Conservation (phyloP, 2,113 vertebrate genomes). For the Rhinogobius similis region DNA sequence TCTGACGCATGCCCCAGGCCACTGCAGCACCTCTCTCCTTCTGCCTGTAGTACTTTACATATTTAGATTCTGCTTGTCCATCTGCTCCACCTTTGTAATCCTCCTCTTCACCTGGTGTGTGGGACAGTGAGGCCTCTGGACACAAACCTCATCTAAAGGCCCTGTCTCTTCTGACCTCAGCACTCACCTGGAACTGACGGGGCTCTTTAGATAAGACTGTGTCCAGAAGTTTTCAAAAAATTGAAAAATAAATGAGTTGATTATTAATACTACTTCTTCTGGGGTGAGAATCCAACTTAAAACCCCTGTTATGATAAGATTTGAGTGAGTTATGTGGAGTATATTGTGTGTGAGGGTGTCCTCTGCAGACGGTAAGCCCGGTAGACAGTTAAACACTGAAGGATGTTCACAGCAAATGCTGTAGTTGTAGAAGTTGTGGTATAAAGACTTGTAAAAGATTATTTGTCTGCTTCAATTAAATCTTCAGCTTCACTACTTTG, state of each 20-base stretch:
- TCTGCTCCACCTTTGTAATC: slow-evolving; percentile 13
- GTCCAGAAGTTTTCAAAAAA: not conserved
- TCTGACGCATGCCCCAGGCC: slow-evolving; percentile 14
- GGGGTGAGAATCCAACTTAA: not conserved
- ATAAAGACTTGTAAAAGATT: not conserved
- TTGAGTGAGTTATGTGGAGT: not conserved
- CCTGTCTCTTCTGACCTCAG: not conserved
- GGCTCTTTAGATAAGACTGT: not conserved
- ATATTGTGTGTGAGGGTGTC: not conserved
- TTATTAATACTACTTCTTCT: not conserved
- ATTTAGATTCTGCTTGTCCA: slow-evolving; percentile 14
- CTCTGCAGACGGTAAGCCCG: not conserved
- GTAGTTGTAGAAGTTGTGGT: not conserved
- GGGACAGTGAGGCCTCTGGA: not conserved
- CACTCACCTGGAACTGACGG: not conserved
- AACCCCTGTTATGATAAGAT: not conserved
- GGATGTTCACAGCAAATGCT: no score
- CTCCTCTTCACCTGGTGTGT: slow-evolving; percentile 8
- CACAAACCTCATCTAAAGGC: not conserved
- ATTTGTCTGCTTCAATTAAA: slow-evolving; percentile 1
- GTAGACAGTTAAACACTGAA: not conserved
- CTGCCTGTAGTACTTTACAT: slow-evolving; percentile 26
- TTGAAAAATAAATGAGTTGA: no score
- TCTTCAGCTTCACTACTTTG: slow-evolving; percentile 14
- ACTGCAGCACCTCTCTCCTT: slow-evolving; percentile 16